Percentiles rank a stretch among this genome's conserved stretches.
Conservation (phyloP, 1,140 invertebrate species). For the Augochlora pura region DNA sequence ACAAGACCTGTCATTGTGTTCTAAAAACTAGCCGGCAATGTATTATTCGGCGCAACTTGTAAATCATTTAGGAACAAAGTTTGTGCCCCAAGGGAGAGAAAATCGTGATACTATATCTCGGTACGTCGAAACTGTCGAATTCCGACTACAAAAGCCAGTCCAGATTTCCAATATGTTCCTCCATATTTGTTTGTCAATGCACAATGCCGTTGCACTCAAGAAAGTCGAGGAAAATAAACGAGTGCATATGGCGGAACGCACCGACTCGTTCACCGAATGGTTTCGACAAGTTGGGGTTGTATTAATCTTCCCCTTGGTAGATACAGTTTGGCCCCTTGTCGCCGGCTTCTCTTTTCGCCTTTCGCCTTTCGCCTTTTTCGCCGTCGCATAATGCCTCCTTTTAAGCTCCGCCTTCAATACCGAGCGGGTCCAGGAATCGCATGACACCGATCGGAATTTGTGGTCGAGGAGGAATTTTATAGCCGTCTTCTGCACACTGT, state of each 20-base stretch:
- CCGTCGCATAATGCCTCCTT: not conserved
- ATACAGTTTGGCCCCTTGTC: not conserved
- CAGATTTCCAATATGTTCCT: no score
- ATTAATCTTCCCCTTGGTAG: slow-evolving; percentile 3
- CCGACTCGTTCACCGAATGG: no score
- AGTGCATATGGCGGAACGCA: not conserved
- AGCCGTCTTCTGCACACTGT: not conserved
- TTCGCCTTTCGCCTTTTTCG: not conserved
- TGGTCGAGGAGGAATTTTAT: slow-evolving; percentile 6
- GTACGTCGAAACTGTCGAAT: not conserved
- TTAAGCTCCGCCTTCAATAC: slow-evolving; percentile 8
- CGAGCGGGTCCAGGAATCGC: not conserved
- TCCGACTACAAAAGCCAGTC: not conserved
- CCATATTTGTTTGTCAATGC: not conserved
- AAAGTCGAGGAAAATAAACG: not conserved
- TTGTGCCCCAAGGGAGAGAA: not conserved
- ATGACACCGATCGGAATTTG: not conserved
- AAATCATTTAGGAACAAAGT: no score
- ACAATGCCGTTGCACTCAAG: no score
- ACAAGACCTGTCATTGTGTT: not conserved
- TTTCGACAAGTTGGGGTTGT: not conserved
- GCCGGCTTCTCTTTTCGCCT: not conserved
- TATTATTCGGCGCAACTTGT: no score
- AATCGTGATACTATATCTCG: not conserved
- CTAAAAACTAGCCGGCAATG: no score